These are phyloP conservation scores for Porites cylindrica DNA, from an alignment of 92 coral and sea anemone genomes.

Conservation along the genomic window DNA sequence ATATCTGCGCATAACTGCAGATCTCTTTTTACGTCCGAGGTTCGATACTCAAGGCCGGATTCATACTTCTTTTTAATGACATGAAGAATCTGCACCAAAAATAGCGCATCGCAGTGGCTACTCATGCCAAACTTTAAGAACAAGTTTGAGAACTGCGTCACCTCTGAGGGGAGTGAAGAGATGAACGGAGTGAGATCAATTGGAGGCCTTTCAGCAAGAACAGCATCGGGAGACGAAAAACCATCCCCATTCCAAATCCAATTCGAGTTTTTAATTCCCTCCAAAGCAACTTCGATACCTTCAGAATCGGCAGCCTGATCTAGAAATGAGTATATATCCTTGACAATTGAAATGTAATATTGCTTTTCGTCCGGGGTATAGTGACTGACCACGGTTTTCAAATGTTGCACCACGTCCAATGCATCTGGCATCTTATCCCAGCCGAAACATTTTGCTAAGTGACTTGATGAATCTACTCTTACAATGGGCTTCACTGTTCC, in stretches of 20 bases:
- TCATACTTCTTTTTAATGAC: slow-evolving; percentile 30
- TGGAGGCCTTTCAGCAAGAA: slow-evolving; percentile 35
- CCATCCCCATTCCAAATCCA: slow-evolving; percentile 85
- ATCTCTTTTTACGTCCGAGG: slow-evolving; percentile 55
- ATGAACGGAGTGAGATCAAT: slow-evolving; percentile 71
- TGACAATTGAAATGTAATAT: slow-evolving; percentile 44
- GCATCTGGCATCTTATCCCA: slow-evolving; percentile 63
- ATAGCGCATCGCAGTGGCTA: slow-evolving; percentile 12
- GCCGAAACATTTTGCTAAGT: slow-evolving; percentile 55
- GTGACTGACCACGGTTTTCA: slow-evolving; percentile 43
- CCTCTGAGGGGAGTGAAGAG: slow-evolving; percentile 43
- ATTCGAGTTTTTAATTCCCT: slow-evolving; percentile 2
- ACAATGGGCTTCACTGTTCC: slow-evolving; percentile 66
- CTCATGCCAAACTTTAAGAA: slow-evolving; percentile 48
- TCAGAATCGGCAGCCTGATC: neutral
- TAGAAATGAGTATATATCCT: slow-evolving; percentile 60
- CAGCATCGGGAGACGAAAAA: slow-evolving; percentile 52
- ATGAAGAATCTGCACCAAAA: slow-evolving; percentile 44
- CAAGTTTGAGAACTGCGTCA: neutral
- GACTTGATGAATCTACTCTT: neutral
- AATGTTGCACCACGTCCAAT: slow-evolving; percentile 55
- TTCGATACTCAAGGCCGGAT: neutral
- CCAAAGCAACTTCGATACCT: slow-evolving; percentile 35
- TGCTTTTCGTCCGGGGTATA: slow-evolving; percentile 67
- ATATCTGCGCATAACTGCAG: slow-evolving; percentile 53